These are phyloP conservation scores for Argentina silus DNA, from an alignment of 2,797 vertebrate species.

Conservation along the genomic window DNA sequence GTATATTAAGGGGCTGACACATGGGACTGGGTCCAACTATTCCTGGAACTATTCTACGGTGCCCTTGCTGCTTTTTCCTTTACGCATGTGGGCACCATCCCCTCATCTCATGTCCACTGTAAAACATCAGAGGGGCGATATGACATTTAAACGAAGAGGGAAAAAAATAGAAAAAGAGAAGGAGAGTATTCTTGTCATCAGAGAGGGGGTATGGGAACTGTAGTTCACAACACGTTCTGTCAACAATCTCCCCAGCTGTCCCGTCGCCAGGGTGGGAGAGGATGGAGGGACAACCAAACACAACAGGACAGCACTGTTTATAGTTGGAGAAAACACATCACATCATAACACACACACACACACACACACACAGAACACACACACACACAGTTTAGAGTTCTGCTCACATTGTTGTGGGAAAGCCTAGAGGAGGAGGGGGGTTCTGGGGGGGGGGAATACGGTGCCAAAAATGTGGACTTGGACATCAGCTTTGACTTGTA, in stretches of 20 bases:
- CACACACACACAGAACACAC: not conserved
- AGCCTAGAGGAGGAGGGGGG: not conserved
- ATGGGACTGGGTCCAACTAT: conserved; percentile 15
- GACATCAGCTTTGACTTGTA: not conserved
- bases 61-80: conserved; percentile 9
- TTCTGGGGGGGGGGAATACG: not conserved
- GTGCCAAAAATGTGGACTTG: not conserved
- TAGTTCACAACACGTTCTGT: not conserved
- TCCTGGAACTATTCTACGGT: not conserved
- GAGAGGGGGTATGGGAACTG: not conserved
- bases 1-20: conserved; percentile 19
- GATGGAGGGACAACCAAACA: conserved; percentile 6
- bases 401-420: conserved; percentile 4
- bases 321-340: not conserved
- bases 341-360: not conserved
- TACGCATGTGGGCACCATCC: conserved; percentile 5
- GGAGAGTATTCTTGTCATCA: not conserved
- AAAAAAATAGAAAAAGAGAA: not conserved
- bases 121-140: not conserved
- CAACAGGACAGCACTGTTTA: conserved; percentile 7
- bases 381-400: not conserved
- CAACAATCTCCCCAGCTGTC: not conserved
- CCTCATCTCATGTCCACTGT: conserved; percentile 8
- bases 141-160: not conserved
- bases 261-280: not conserved